Evolutionary conservation across 2,113 vertebrate species (phyloP), one percentile per base, ranked within the genome.

Genomic region (Tachysurus fulvidraco): DNA sequence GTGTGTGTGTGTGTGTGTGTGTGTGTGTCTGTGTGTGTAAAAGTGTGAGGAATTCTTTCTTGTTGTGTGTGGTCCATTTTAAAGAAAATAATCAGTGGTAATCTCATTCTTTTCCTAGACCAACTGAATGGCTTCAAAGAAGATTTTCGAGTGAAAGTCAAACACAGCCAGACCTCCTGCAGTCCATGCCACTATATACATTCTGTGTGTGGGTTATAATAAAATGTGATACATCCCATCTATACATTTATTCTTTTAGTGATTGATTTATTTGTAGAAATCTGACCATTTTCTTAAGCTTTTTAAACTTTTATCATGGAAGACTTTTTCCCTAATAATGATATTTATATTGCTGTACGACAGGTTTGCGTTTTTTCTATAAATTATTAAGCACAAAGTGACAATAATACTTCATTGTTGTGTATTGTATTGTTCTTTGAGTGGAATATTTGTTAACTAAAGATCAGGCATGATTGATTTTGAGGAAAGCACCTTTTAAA

Each of bases 51-150:
- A 81, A 73, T 83, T 25, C 57, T 74, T 71, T 74, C 23, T 30
- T 62, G 36, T 25, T 77, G 36, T 41, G 60, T 67, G 79, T 81
- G 52, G 62, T 60, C 81, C 64, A 60, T 64, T 79, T 88, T 90
- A 92, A 92, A 88, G 90, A 92, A 93, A 94, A 93, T 91, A 94
- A 94, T 91, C 92, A 90, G 85, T 84, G 87, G 91, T 92, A 93
- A 94, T 92, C 92, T 90, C 90, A 92, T 91, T 90, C 92, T 93
- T 92, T 93, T 92, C 90, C 91, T 92, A 89, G 90, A 92, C 89
- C 89, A 88, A 87, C 87, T 89, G 90, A 90, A 90, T 81, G 88
- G 52, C 93, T 93, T 92, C 91, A 91, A 93, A 93, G 89, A 92
- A 93, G 88, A 89, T 91, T 93, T 93, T 91, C 89, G 90, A 94